Evolutionary conservation across 2,113 vertebrate genomes (phyloP).

Genomic region (Anoura caudifer): DNA sequence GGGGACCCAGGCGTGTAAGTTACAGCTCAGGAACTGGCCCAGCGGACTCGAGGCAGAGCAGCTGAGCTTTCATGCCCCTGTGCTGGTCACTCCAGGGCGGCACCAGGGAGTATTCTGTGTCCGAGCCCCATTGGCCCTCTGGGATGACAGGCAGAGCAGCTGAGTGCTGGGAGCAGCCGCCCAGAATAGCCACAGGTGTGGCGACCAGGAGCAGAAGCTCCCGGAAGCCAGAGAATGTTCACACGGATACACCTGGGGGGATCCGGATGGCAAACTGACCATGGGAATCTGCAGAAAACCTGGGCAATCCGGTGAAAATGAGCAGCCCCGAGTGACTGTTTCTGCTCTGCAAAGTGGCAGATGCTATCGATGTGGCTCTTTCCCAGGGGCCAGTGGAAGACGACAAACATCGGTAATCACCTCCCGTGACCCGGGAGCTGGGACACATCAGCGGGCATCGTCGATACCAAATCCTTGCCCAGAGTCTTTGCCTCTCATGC

Average conservation of each 20-base stretch:
- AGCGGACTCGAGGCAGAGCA: background rate
- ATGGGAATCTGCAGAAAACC: background rate
- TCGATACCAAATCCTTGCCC: background rate
- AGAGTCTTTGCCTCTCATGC: fast-evolving
- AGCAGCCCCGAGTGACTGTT: background rate
- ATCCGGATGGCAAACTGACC: fast-evolving
- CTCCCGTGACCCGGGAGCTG: fast-evolving
- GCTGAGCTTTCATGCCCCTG: background rate
- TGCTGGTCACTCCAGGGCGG: fast-evolving
- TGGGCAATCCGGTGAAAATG: fast-evolving
- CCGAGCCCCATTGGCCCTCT: background rate
- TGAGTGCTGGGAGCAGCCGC: background rate
- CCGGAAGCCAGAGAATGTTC: background rate
- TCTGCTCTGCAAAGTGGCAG: background rate
- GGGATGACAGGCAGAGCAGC: background rate
- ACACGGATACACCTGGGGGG: fast-evolving
- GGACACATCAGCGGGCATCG: fast-evolving
- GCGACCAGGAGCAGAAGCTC: background rate
- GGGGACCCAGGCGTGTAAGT: background rate
- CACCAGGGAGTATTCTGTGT: background rate
- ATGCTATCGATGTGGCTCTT: fast-evolving
- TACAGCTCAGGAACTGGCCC: background rate
- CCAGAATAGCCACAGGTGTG: background rate
- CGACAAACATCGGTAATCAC: fast-evolving
- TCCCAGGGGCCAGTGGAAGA: background rate